Conservation (phyloP, 1,140 invertebrate genomes). For the Drosophila asahinai region DNA sequence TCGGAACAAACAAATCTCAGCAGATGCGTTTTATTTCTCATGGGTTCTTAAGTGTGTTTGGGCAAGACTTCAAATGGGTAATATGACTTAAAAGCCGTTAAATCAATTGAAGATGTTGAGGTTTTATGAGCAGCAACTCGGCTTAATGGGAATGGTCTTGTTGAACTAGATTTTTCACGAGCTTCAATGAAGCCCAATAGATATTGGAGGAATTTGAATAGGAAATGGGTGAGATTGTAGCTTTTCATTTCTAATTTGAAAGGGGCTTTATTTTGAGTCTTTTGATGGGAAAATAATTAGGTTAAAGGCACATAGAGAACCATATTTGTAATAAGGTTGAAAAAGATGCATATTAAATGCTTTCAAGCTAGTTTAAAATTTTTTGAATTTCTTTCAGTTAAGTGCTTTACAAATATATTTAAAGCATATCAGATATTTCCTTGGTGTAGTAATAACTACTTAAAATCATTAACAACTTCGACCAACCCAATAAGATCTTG, state of each 20-base stretch:
- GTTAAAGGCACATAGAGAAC: neutral
- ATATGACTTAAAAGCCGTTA: constrained; percentile 30
- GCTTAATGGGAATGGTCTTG: constrained; percentile 18
- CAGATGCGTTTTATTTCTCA: constrained; percentile 32
- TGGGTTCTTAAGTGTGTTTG: constrained; percentile 32
- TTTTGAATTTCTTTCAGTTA: too few relatives aligned
- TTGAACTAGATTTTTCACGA: constrained; percentile 38
- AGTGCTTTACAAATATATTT: too few relatives aligned
- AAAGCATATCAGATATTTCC: neutral
- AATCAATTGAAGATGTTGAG: constrained; percentile 33
- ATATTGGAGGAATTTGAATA: neutral
- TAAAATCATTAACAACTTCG: constrained; percentile 6
- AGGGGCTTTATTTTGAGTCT: neutral
- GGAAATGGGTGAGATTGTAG: neutral
- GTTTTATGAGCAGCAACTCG: constrained; percentile 7
- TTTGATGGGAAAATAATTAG: neutral
- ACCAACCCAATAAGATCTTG: constrained; percentile 5
- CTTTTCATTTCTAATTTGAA: neutral
- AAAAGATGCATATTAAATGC: too few relatives aligned
- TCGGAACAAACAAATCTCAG: constrained; percentile 33
- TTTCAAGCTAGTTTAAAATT: too few relatives aligned
- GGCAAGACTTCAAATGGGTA: constrained; percentile 35
- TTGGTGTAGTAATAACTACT: neutral
- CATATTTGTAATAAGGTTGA: too few relatives aligned
- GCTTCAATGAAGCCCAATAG: constrained; percentile 18